phyloP scores from a whole-genome alignment of 1,140 invertebrate species.

The Hydropsyche tenuis region DNA sequence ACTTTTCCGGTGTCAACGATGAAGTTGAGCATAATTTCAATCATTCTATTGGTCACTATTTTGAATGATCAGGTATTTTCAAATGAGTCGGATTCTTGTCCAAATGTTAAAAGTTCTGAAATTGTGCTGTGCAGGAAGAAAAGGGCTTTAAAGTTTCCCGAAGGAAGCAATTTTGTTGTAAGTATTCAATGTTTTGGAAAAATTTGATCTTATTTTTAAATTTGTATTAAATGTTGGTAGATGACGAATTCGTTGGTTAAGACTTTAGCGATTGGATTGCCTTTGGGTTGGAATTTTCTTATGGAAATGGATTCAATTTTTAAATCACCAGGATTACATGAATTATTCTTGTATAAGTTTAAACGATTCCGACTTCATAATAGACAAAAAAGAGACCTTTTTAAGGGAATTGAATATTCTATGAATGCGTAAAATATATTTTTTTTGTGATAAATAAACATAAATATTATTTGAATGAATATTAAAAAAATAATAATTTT shows the following conservation, averaged over 20 bases:
- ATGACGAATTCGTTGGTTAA: constrained; percentile 57
- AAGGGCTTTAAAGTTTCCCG: constrained; percentile 20
- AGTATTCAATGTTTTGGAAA: not conserved
- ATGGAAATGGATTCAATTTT: constrained; percentile 57
- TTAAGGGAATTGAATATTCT: constrained; percentile 54
- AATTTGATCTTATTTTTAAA: too few species aligned
- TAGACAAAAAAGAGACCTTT: constrained; percentile 56
- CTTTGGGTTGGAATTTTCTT: constrained; percentile 57
- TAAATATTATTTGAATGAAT: not conserved
- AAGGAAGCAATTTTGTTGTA: constrained; percentile 11
- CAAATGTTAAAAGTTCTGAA: not conserved
- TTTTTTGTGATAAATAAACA: not conserved
- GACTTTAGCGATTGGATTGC: constrained; percentile 55
- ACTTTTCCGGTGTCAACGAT: too few species aligned
- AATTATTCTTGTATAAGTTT: constrained; percentile 31
- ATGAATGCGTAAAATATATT: constrained; percentile 54
- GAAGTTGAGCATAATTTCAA: too few species aligned
- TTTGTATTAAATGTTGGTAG: too few species aligned
- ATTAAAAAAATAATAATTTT: constrained; percentile 47
- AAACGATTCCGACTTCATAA: constrained; percentile 53
- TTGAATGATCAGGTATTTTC: too few species aligned
- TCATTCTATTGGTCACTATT: too few species aligned
- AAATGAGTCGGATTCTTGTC: not conserved
- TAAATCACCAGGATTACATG: constrained; percentile 48
- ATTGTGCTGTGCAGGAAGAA: constrained; percentile 10